A percentile compares a stretch with the other conserved stretches of the same genome.
phyloP scores from a whole-genome alignment of 2,797 vertebrate genomes.

The Dipus sagitta region DNA sequence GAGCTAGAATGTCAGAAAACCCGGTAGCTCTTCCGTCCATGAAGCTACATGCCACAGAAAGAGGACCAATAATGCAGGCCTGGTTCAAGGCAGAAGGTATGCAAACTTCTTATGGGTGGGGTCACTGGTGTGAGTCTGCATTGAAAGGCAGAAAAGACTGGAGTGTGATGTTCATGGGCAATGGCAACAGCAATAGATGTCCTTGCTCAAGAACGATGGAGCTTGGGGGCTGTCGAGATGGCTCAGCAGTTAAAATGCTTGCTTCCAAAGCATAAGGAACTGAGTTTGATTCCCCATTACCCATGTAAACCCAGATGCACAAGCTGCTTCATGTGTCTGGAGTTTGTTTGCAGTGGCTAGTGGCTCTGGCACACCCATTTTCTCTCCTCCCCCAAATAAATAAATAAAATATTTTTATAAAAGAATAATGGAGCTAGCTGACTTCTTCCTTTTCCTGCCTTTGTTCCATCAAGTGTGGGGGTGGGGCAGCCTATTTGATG shows the following conservation, averaged over 20 bases:
- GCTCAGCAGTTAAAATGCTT: too few species aligned
- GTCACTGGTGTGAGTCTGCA: neutral
- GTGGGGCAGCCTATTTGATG: too few species aligned
- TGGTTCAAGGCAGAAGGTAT: neutral
- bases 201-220: neutral
- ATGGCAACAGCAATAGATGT: neutral
- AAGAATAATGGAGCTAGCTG: neutral
- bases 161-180: too few species aligned
- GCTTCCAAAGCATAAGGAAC: too few species aligned
- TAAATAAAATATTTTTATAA: too few species aligned
- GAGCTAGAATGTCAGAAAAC: neutral
- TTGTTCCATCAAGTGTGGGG: neutral
- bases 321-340: too few species aligned
- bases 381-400: too few species aligned
- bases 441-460: neutral
- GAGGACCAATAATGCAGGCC: neutral
- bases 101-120: neutral
- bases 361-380: neutral
- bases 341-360: too few species aligned
- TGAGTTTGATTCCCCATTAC: too few species aligned
- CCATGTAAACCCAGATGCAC: too few species aligned
- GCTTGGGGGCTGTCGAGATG: too few species aligned
- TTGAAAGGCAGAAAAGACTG: neutral
- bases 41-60: neutral
- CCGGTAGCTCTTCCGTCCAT: neutral